phyloP scores from a whole-genome alignment of 2,888 invertebrate genomes.

The Gasteruption jaculator region DNA sequence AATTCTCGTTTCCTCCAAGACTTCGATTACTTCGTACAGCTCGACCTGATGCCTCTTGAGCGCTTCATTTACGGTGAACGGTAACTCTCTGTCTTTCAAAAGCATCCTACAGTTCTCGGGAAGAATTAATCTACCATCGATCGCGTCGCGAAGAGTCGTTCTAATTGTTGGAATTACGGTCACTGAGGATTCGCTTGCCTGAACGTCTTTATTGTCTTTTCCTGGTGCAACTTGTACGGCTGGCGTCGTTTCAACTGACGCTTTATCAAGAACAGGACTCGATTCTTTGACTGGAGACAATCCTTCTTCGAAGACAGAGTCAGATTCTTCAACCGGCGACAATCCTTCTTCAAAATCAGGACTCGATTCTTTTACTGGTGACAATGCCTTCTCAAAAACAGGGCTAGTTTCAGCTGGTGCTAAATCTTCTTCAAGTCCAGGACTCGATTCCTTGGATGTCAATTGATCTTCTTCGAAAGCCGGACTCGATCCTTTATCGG shows the following conservation, averaged over 20 bases:
- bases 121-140: slow-evolving; percentile 62
- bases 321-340: no score
- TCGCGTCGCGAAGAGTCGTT: slow-evolving; percentile 46
- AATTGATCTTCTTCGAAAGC: no score
- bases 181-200: slow-evolving; percentile 4
- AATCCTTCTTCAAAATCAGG: no score
- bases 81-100: slow-evolving; percentile 60
- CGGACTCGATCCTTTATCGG: no score
- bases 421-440: no score
- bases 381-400: no score
- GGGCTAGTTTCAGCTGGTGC: no score
- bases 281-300: slow-evolving; percentile 26
- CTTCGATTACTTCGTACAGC: slow-evolving; percentile 44
- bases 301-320: slow-evolving; percentile 28
- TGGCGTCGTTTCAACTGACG: slow-evolving; percentile 18
- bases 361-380: no score
- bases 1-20: slow-evolving; percentile 63
- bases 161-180: slow-evolving; percentile 13
- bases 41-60: slow-evolving; percentile 28
- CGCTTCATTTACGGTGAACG: slow-evolving; percentile 34
- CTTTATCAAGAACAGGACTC: no score
- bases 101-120: slow-evolving; percentile 64
- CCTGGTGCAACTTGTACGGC: slow-evolving; percentile 1
- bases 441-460: no score
- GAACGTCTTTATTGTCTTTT: slow-evolving; percentile 7